Conservation (phyloP, 2,797 vertebrate genomes). For the Basileuterus tristriatus region DNA sequence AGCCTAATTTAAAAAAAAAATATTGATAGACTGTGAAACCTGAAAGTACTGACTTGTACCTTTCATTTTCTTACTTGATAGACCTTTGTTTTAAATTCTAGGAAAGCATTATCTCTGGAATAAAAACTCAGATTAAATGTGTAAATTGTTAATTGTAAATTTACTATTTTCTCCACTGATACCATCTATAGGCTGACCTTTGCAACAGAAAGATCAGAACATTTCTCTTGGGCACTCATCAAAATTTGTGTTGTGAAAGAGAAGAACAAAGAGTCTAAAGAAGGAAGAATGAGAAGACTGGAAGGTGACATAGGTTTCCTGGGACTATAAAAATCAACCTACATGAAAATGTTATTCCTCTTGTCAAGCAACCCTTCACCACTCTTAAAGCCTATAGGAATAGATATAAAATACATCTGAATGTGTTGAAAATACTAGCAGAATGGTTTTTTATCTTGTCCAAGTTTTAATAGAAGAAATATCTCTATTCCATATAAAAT, state of each 20-base stretch:
- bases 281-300: neutral
- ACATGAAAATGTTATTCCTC: neutral
- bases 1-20: neutral
- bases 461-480: neutral
- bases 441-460: neutral
- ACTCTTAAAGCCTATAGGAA: neutral
- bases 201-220: neutral
- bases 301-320: neutral
- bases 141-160: neutral
- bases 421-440: neutral
- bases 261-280: neutral
- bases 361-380: neutral
- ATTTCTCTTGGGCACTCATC: neutral
- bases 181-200: neutral
- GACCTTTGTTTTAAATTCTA: neutral
- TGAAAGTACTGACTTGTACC: neutral
- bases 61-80: neutral
- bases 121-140: neutral
- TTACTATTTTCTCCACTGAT: neutral
- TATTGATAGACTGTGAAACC: neutral
- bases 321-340: neutral
- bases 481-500: neutral
- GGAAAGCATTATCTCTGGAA: neutral
- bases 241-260: neutral
- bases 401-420: neutral